Base-by-base conservation (phyloP, 2,888 invertebrate species). In the Embidobia sp. region DNA sequence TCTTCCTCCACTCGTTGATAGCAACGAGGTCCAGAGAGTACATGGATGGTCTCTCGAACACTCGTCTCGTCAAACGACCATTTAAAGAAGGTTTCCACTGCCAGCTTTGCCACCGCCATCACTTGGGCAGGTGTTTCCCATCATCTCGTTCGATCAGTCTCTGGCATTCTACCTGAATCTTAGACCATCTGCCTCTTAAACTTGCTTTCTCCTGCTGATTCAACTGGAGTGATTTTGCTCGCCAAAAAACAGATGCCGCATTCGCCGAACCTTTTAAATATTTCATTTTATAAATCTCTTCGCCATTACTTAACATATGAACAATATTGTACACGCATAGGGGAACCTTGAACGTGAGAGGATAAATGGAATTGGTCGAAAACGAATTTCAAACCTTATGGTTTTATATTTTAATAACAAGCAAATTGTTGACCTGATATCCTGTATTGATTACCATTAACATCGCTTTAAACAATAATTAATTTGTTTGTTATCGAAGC, bases 101-200 rank as follows among this genome's bases (percentile, higher is more conserved):
- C 22, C 37, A 76, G 80, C 73, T 55, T 63, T 64, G 72, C 44
- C 67, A 59, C 73, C 63, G 61, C 72, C 78, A 72, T 57, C 55
- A 44, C 27, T 27, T 29, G 75, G 84, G 86, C 86, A 86, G 86
- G 86, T 86, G 86, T 85, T 82, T 81, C 79, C 74, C 78, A 74
- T 79, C 76, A 77, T 64, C 78, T 80, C 77, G 63, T 79, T 77
- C 69, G 63, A 44, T 72, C 55, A 76, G 55, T 70, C 73, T 74
- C 67, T 72, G 63, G 61, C 59, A 73, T 73, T 69, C 70, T 83
- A 84, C 82, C 83, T 82, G 81, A 67, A 77, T 53, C 77, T 72
- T 70, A 78, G 73, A 64, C 82, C 85, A 84, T 82, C 83, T 82
- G 85, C 82, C 79, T 63, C 48, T 57, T 59, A 49, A 70, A 44